phyloP scores from a whole-genome alignment of 2,113 vertebrate species.

The Anarrhichthys ocellatus region DNA sequence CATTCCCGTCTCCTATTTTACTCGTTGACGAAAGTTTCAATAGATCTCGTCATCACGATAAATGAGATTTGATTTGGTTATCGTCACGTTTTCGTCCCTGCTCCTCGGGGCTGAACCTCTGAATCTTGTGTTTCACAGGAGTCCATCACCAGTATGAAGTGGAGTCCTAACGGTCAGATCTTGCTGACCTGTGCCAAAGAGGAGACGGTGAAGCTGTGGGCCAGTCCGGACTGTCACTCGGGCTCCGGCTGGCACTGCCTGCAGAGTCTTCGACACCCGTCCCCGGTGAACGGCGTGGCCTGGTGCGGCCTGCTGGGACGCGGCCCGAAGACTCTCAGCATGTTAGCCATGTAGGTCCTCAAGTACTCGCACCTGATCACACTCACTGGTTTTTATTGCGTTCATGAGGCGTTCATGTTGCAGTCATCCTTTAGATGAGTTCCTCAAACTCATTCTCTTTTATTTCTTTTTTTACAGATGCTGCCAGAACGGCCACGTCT shows the following conservation, averaged over 20 bases:
- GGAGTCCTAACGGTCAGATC: conserved; percentile 91
- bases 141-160: conserved; percentile 90
- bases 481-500: conserved; percentile 95
- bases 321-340: conserved; percentile 85
- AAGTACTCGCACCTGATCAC: neutral
- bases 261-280: conserved; percentile 88
- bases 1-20: too few relatives aligned
- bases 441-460: too few relatives aligned
- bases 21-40: too few relatives aligned
- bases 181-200: conserved; percentile 96
- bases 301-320: conserved; percentile 90
- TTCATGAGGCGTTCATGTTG: too few relatives aligned
- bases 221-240: conserved; percentile 56
- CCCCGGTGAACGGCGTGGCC: conserved; percentile 88
- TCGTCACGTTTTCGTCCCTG: too few relatives aligned
- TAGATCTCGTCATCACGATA: too few relatives aligned
- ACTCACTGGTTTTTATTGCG: too few relatives aligned
- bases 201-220: conserved; percentile 94
- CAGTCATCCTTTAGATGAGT: too few relatives aligned
- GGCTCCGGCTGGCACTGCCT: conserved; percentile 88
- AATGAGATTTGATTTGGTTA: too few relatives aligned
- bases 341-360: conserved; percentile 88
- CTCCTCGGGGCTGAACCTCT: neutral
- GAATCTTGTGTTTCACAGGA: conserved; percentile 83
- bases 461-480: conserved; percentile 81